A percentile compares a stretch with the other conserved stretches of the same genome.
Evolutionary conservation across 2,888 invertebrate genomes (phyloP).

Genomic region (Volucella bombylans): DNA sequence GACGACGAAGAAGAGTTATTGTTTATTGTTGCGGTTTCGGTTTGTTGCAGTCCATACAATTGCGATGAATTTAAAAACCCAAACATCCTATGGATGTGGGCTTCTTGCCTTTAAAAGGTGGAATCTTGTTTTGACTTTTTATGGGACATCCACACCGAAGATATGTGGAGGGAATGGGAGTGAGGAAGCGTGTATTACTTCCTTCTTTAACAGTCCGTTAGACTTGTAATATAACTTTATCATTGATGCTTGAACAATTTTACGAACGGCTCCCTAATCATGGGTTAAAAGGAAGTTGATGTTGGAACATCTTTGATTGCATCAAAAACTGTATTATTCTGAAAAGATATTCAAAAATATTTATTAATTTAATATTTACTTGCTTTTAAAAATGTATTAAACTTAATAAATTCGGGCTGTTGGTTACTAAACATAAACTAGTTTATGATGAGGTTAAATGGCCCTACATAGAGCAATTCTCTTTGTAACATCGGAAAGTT

Average conservation of each 20-base stretch:
- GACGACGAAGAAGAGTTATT: conserved; percentile 11
- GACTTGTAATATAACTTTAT: not conserved
- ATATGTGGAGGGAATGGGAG: conserved; percentile 14
- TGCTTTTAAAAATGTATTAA: no score
- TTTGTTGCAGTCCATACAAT: conserved; percentile 80
- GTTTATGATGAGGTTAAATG: no score
- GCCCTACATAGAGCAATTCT: no score
- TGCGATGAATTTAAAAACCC: conserved; percentile 80
- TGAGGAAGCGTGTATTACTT: conserved; percentile 42
- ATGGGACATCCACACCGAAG: conserved; percentile 2
- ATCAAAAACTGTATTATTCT: conserved; percentile 21
- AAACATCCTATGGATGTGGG: conserved; percentile 77
- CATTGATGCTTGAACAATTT: conserved; percentile 20
- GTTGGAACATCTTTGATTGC: conserved; percentile 46
- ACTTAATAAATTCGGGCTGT: no score
- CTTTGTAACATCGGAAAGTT: no score
- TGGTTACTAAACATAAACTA: no score
- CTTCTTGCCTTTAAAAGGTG: conserved; percentile 21
- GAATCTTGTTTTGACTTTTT: conserved; percentile 29
- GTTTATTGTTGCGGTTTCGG: conserved; percentile 49
- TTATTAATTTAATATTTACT: not conserved
- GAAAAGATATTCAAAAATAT: conserved; percentile 24
- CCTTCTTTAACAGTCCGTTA: conserved; percentile 17
- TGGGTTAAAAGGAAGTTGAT: conserved; percentile 3
- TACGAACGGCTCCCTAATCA: conserved; percentile 15